Evolutionary conservation across 2,797 vertebrate genomes (phyloP).

Genomic region (Naso thynnoides): DNA sequence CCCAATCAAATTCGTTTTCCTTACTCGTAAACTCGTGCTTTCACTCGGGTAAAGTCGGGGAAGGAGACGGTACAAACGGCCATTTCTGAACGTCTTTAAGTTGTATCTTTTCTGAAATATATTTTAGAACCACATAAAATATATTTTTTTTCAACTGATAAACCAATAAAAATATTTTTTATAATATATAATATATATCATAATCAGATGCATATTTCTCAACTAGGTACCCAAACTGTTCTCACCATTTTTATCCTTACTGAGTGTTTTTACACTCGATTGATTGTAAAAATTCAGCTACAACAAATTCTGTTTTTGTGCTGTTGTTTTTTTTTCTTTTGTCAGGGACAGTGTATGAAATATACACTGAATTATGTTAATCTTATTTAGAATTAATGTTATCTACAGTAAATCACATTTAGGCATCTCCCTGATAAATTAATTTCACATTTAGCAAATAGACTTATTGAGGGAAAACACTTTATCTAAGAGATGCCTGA

Average conservation of each 20-base stretch:
- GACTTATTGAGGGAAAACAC: constrained; percentile 33
- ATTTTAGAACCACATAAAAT: not conserved
- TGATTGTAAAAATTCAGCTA: not conserved
- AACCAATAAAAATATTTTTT: not conserved
- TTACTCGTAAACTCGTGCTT: too few relatives aligned
- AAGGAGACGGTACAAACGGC: too few relatives aligned
- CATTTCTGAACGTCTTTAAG: too few relatives aligned
- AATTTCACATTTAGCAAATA: constrained; percentile 51
- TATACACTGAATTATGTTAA: constrained; percentile 28
- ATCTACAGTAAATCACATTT: constrained; percentile 37
- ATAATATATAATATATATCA: too few relatives aligned
- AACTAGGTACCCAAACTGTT: not conserved
- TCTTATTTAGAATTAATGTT: constrained; percentile 53
- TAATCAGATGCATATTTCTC: not conserved
- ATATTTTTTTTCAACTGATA: not conserved
- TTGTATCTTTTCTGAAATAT: not conserved
- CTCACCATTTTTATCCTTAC: not conserved
- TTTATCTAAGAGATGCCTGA: constrained; percentile 41
- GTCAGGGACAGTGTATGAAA: constrained; percentile 24
- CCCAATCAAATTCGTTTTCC: too few relatives aligned
- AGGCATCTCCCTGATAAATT: constrained; percentile 37
- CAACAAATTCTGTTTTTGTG: not conserved
- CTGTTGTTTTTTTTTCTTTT: constrained; percentile 14
- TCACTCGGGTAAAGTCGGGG: too few relatives aligned
- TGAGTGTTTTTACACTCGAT: not conserved